Evolutionary conservation across 2,797 vertebrate species (phyloP).

Genomic region (Chloroceryle amazona): DNA sequence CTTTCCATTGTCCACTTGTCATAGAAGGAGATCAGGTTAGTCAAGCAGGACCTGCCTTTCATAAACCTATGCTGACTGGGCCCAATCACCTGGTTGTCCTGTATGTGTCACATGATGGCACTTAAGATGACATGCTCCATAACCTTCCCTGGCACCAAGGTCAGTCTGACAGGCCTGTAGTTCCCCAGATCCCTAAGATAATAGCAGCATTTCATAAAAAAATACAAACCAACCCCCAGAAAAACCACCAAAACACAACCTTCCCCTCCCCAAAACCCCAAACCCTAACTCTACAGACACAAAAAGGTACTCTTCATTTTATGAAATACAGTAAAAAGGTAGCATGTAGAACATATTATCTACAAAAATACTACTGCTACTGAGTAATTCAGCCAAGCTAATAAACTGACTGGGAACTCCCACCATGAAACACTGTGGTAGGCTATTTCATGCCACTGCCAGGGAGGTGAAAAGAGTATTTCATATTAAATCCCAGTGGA

Average conservation of each 20-base stretch:
- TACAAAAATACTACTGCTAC: background rate
- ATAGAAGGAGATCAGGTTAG: no score
- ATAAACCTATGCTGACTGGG: no score
- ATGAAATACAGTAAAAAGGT: background rate
- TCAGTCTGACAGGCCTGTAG: background rate
- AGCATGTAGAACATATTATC: fast-evolving
- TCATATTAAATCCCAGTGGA: background rate
- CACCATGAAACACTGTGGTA: background rate
- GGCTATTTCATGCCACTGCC: background rate
- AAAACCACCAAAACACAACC: background rate
- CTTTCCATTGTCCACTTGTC: no score
- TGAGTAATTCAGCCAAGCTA: background rate
- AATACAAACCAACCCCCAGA: no score
- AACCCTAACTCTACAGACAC: background rate
- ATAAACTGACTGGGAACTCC: background rate
- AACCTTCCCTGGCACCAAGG: background rate
- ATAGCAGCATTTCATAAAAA: background rate
- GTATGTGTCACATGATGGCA: no score
- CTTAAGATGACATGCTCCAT: background rate
- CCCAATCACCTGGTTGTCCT: no score
- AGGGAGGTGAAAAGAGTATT: background rate
- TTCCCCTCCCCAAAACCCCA: background rate
- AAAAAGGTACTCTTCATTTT: background rate
- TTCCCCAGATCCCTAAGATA: background rate
- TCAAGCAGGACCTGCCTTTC: no score